Evolutionary conservation across 2,797 vertebrate species (phyloP), one percentile per base, ranked within the genome.

Genomic region (Anisognathus igniventris): DNA sequence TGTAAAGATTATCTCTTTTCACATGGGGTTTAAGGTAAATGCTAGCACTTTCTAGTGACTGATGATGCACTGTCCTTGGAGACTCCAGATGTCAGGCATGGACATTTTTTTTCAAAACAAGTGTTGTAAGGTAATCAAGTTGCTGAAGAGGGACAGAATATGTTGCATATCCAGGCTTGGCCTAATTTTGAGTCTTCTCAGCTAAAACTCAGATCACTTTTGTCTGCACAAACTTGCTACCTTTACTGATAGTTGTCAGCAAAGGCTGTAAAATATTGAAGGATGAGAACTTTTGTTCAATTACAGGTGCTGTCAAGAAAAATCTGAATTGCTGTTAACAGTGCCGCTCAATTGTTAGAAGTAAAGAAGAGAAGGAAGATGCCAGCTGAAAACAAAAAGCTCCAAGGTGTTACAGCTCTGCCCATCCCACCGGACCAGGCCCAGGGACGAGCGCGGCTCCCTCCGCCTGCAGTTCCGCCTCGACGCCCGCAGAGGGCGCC

Each of bases 401-500:
- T 40, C 18, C 42, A 18, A 8, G 42, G 30, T 12, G 58, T 11
- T 23, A 6, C 7, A 3, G 2, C 9, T 27, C 23, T 27, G 8
- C 6, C 21, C 24, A 20, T 7, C 22, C 31, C 2, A 12, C 28
- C 50, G 50, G 50, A 7, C 7, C 50, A 5, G 50, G 50, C 50
- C 28, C 50, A 12, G 28, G 17, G 50, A 19, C 50, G 50, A 51
- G 50, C 25, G 66, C 56, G 17, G 39, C 22, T 8, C 10, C 22
- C 58, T 33, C 35, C 51, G 18, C 37, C 12, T 23, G 93, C n/a
- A 45, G 1, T 62, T 91, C 56, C 44, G 27, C 48, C 12, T 6
- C 4, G 7, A 10, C 60, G 74, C 95, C 96, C 40, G 60, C 92
- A 96, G 96, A 86, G 95, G 95, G 96, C 77, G 77, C 85, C 31